Base-by-base conservation (phyloP, 2,113 vertebrate genomes). In the Cyphomyrus plagiostoma region DNA sequence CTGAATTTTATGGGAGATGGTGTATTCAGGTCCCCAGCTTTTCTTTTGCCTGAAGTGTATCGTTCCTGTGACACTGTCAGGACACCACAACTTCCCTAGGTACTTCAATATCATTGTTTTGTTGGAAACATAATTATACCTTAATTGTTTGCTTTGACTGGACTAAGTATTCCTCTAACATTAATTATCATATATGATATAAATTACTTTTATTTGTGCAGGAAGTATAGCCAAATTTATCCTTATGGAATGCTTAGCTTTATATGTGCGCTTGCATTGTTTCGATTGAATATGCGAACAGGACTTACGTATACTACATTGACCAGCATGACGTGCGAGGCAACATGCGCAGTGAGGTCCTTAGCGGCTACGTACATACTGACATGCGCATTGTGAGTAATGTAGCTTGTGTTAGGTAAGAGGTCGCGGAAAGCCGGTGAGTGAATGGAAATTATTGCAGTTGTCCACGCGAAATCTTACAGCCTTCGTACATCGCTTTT, bases 381-480 rank as follows among this genome's bases (percentile, higher is more conserved):
- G 85, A 39, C 85, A 53, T 53, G 85, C 84, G 84, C 84, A 86
- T n/a, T 49, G 3, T 53, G 3, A 84, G 15, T 58, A 88, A 45
- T 88, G 23, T 23, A 87, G 50, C 53, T 35, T 50, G n/a, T 39
- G 45, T 13, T 56, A 92, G 58, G 89, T 90, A 53, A 92, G 86
- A 92, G 92, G 70, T 91, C 83, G 88, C 35, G 19, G 77, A 45
- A 89, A 92, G 56, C 92, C 92, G 93, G 92, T 90, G 70, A 92
- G 90, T 93, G 89, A 89, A 88, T 91, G 88, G 88, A 77, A 90
- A 89, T 58, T 35, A 86, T 74, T 30, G 82, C 1, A 58, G 42
- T 48, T 45, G 21, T 85, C 7, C 82, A 1, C n/a, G 4, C 13
- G 39, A 80, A 80, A 39, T 3, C 3, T 42, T 80, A 7, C 0